A percentile compares a stretch with the other conserved stretches of the same genome.
These are phyloP conservation scores for Polypterus bichir DNA, from an alignment of 2,113 vertebrate genomes.

Conservation along the genomic window DNA sequence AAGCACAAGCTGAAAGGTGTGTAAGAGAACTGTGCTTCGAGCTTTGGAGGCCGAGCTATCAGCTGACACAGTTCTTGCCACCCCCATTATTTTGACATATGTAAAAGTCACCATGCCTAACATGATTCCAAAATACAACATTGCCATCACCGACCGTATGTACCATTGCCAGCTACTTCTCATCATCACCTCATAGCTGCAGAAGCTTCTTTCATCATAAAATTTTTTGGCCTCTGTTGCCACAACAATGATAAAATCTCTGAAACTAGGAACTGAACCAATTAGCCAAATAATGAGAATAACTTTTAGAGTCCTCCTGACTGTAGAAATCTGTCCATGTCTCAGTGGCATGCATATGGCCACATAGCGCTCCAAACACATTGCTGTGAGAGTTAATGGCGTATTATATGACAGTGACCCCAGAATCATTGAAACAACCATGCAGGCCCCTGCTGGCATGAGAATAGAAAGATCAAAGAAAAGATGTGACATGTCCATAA, in stretches of 20 bases:
- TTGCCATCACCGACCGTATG: conserved; percentile 11
- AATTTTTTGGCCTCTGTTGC: neutral
- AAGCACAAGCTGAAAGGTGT: conserved; percentile 3
- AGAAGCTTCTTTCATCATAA: neutral
- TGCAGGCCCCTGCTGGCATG: conserved; percentile 17
- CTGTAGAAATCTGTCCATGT: conserved; percentile 26
- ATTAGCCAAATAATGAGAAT: conserved; percentile 26
- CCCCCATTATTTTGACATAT: conserved; percentile 30
- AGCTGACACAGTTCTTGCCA: conserved; percentile 26
- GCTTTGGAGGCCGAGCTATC: conserved; percentile 8
- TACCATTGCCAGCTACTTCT: conserved; percentile 25
- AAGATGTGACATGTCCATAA: conserved; percentile 16
- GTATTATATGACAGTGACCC: conserved; percentile 1
- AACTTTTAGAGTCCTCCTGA: neutral
- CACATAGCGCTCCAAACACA: conserved; percentile 36
- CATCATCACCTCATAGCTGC: conserved; percentile 15
- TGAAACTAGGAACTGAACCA: conserved; percentile 13
- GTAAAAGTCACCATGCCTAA: conserved; percentile 22
- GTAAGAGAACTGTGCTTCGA: conserved; percentile 7
- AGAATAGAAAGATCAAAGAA: accelerated
- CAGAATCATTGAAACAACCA: conserved; percentile 1
- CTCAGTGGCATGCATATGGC: conserved; percentile 35
- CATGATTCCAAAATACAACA: conserved; percentile 33
- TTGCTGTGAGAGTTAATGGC: conserved; percentile 29
- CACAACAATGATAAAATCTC: conserved; percentile 9